Base-by-base conservation (phyloP, 2,888 invertebrate species). In the Cerastis leucographa region DNA sequence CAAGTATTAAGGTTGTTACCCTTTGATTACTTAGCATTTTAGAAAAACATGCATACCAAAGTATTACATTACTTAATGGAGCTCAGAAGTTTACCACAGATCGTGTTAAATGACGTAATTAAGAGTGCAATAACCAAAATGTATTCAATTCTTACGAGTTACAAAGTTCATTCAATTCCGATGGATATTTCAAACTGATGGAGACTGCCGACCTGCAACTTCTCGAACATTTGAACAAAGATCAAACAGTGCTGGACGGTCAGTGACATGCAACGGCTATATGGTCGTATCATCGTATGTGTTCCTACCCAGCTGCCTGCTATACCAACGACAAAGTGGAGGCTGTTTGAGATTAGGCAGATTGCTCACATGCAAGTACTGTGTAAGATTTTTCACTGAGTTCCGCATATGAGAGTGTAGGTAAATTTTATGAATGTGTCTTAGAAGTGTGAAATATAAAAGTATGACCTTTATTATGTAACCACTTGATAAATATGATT, bases 251-350 rank as follows among this genome's bases (percentile, higher is more conserved):
- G 44, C 74, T 74, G 68, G 73, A 64, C 83, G 88, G 87, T 88
- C 86, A 88, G 66, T 87, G 88, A 87, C 86, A 78, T 74, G 68
- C 56, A 66, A 40, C 62, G 61, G 62, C 65, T 75, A 56, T 71
- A 77, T 64, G 68, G 73, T 64, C 70, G 70, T 67, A 71, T 71
- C 46, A 74, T 64, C 70, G 70, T 67, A 71, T 71, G 49, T 42
- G 59, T 77, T 49, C 35, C 49, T 62, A 22, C 17, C 46, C 44
- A 19, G 4, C 54, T 76, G 51, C 72, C 67, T 68, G 64, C 17
- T 65, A 62, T 42, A 14, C 40, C 44, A 25, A 44, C 51, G 59
- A 71, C 70, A 51, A 76, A 65, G 35, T 62, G 72, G 74, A 59
- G 17, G 40, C 22, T 35, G 35, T 66, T 54, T 22, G 51, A 61